Percentiles rank a stretch among this genome's conserved stretches.
Evolutionary conservation across 2,797 vertebrate species (phyloP).

Genomic region (Xenentodon cancila): DNA sequence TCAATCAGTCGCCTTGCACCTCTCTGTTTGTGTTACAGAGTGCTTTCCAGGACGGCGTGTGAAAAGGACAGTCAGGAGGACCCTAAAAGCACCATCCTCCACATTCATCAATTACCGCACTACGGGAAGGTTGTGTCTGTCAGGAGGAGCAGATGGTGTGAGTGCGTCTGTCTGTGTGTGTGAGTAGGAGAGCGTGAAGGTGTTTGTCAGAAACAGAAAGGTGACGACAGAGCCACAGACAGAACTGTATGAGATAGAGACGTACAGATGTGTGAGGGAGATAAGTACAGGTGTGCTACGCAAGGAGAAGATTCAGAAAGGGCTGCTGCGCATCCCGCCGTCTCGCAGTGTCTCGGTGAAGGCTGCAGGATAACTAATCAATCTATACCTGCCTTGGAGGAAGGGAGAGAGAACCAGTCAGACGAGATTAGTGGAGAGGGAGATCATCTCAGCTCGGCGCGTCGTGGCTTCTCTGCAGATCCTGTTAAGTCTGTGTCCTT

Average conservation of each 20-base stretch:
- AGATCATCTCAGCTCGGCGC: constrained; percentile 42
- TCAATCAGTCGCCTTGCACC: constrained; percentile 64
- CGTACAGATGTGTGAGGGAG: constrained; percentile 60
- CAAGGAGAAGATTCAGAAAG: constrained; percentile 11
- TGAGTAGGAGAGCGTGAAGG: constrained; percentile 29
- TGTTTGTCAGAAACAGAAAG: constrained; percentile 48
- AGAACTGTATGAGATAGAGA: constrained; percentile 58
- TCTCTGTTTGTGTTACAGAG: constrained; percentile 26
- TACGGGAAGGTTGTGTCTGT: constrained; percentile 59
- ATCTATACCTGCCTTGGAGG: constrained; percentile 59
- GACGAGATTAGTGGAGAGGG: constrained; percentile 54
- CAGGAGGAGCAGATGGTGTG: constrained; percentile 58
- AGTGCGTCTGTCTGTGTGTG: constrained; percentile 15
- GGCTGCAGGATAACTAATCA: constrained; percentile 75
- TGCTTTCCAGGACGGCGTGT: constrained; percentile 35
- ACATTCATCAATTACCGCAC: constrained; percentile 74
- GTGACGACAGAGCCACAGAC: constrained; percentile 57
- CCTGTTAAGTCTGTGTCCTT: constrained; percentile 29
- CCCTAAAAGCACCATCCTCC: constrained; percentile 67
- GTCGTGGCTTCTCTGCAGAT: constrained; percentile 35
- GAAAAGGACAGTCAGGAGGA: constrained; percentile 41
- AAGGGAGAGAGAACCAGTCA: constrained; percentile 34
- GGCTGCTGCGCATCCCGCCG: constrained; percentile 19
- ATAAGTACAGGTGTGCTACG: constrained; percentile 64
- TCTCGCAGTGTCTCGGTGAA: constrained; percentile 48